phyloP scores from a whole-genome alignment of 2,888 invertebrate species.

The Petrolisthes manimaculis region DNA sequence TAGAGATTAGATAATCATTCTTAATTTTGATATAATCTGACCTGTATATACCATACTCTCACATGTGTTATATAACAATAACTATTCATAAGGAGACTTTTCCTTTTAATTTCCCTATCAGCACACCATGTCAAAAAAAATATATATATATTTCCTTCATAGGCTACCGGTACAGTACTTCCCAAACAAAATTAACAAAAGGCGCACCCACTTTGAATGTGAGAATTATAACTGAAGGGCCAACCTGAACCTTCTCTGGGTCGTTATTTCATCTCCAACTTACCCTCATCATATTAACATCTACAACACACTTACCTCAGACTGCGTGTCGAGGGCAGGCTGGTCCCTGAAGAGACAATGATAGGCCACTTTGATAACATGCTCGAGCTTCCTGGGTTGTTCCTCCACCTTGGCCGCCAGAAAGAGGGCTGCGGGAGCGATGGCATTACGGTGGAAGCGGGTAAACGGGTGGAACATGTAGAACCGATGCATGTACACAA shows the following conservation, averaged over 20 bases:
- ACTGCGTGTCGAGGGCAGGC: slow-evolving; percentile 77
- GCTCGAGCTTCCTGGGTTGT: slow-evolving; percentile 96
- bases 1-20: too few relatives aligned
- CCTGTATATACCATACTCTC: too few relatives aligned
- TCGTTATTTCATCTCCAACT: too few relatives aligned
- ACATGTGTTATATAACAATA: too few relatives aligned
- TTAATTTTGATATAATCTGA: too few relatives aligned
- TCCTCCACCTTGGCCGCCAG: slow-evolving; percentile 99
- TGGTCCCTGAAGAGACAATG: slow-evolving; percentile 81
- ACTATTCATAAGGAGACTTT: too few relatives aligned
- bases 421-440: slow-evolving; percentile 94
- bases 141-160: background rate
- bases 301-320: slow-evolving; percentile 75
- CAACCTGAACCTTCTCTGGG: too few relatives aligned
- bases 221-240: background rate
- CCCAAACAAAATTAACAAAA: background rate
- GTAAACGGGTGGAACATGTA: slow-evolving; percentile 98
- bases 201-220: background rate
- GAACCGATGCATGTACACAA: slow-evolving; percentile 99
- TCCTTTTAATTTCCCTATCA: background rate
- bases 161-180: background rate
- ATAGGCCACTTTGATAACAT: slow-evolving; percentile 93
- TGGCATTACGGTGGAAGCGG: slow-evolving; percentile 92
- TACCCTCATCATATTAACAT: too few relatives aligned
- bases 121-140: background rate